Base-by-base conservation (phyloP, 2,888 invertebrate genomes). In the Teinopalpus imperialis region DNA sequence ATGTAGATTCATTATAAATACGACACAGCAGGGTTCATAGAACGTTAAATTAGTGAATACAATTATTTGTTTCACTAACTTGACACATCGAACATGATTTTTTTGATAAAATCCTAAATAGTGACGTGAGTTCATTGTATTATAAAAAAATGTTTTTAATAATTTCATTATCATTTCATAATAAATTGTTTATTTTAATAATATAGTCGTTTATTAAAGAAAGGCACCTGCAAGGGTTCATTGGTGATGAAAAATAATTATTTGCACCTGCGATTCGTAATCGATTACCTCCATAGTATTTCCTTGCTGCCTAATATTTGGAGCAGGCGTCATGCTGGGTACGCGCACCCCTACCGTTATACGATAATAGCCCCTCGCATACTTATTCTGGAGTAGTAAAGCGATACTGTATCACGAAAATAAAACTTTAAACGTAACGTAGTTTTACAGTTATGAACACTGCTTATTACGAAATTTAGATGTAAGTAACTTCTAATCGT, bases 261-360 rank as follows among this genome's bases (percentile, higher is more conserved):
- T 80, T 85, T 80, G 80, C 85, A 85, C 82, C 83, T 83, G 83
- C 81, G 62, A 81, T 75, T 74, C 66, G 60, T 74, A 77, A 81
- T 77, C 74, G 78, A 80, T 82, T 81, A 71, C 49, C 49, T 67
- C 60, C 57, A 61, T 62, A 49, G 44, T 59, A 60, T 59, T 58
- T 63, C 68, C 70, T 65, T 66, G 65, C 61, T 51, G 49, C 49
- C 49, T 57, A 54, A 53, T 57, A 56, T 52, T 62, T 63, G 47
- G 49, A 63, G 63, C 61, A 65, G 78, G 59, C 74, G 66, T 64
- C 81, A 74, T 59, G 83, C 75, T 68, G 83, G 57, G 81, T 53
- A 9, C 43, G 64, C 66, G 75, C 74, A 72, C 74, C 76, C 78
- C 74, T 65, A 69, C 66, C 59, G 76, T 56, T 72, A 65, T 54